A percentile compares a stretch with the other conserved stretches of the same genome.
phyloP scores from a whole-genome alignment of 1,140 invertebrate species.

The Bursaphelenchus mucronatus region DNA sequence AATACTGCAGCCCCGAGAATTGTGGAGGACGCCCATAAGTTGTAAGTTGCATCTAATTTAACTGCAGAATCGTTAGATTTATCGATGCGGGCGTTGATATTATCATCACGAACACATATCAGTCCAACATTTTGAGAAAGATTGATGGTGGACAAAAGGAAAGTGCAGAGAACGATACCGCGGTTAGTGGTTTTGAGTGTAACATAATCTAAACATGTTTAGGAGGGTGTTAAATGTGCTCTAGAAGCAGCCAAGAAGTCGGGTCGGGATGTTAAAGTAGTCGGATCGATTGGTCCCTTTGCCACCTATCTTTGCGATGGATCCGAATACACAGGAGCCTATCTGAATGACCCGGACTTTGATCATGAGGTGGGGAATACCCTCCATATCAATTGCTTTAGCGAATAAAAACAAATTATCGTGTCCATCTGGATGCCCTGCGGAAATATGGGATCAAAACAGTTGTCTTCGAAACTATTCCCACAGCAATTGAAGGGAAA shows the following conservation, averaged over 20 bases:
- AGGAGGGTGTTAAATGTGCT: constrained; percentile 12
- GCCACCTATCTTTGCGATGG: constrained; percentile 17
- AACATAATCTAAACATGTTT: not conserved
- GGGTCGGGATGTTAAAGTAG: not conserved
- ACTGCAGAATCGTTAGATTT: constrained; percentile 7
- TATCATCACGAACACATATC: constrained; percentile 20
- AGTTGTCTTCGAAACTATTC: constrained; percentile 15
- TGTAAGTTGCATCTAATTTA: constrained; percentile 3
- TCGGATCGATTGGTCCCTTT: constrained; percentile 14
- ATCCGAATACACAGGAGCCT: constrained; percentile 17
- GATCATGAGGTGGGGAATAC: not conserved
- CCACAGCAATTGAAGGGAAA: constrained; percentile 7
- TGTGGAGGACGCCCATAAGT: constrained; percentile 5
- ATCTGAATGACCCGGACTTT: constrained; percentile 11
- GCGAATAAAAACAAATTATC: constrained; percentile 1
- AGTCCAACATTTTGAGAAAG: constrained; percentile 6
- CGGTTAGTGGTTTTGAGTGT: too few species aligned
- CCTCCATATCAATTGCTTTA: not conserved
- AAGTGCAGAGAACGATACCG: too few species aligned
- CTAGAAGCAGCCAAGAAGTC: constrained; percentile 5
- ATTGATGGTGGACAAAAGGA: too few species aligned
- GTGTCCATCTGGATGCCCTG: not conserved
- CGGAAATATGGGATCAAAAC: not conserved
- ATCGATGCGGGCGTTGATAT: constrained; percentile 16
- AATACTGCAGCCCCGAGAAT: constrained; percentile 1